Conservation (phyloP, 2,113 vertebrate species). For the Cichladusa arquata region DNA sequence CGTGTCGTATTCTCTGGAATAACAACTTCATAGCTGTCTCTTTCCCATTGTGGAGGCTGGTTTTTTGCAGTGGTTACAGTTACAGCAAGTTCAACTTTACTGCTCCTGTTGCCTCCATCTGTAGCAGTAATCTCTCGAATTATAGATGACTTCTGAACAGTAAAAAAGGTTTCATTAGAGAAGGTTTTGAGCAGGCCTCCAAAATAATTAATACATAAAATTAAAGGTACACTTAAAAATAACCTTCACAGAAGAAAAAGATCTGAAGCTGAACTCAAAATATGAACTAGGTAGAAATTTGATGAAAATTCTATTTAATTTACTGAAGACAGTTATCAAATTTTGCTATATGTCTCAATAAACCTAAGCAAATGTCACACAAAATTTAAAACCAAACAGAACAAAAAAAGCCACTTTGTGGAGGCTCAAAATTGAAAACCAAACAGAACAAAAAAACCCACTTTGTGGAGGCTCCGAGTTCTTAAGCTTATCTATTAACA, state of each 20-base stretch:
- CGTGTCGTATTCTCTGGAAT: slow-evolving; percentile 81
- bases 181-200: background rate
- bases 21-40: slow-evolving; percentile 79
- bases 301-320: background rate
- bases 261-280: background rate
- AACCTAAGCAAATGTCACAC: background rate
- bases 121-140: slow-evolving; percentile 80
- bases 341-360: background rate
- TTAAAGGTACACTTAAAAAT: background rate
- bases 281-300: background rate
- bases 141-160: slow-evolving; percentile 77
- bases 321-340: background rate
- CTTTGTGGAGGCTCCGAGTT: background rate
- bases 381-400: background rate
- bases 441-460: background rate
- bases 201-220: background rate
- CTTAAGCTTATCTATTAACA: background rate
- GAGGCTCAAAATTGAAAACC: background rate
- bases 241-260: background rate
- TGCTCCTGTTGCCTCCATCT: slow-evolving; percentile 84
- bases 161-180: background rate
- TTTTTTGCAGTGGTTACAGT: slow-evolving; percentile 85
- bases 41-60: slow-evolving; percentile 87
- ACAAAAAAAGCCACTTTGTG: background rate
- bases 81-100: slow-evolving; percentile 79